Base-by-base conservation (phyloP, 92 coral and sea anemone genomes). In the Zoanthus solanderi region DNA sequence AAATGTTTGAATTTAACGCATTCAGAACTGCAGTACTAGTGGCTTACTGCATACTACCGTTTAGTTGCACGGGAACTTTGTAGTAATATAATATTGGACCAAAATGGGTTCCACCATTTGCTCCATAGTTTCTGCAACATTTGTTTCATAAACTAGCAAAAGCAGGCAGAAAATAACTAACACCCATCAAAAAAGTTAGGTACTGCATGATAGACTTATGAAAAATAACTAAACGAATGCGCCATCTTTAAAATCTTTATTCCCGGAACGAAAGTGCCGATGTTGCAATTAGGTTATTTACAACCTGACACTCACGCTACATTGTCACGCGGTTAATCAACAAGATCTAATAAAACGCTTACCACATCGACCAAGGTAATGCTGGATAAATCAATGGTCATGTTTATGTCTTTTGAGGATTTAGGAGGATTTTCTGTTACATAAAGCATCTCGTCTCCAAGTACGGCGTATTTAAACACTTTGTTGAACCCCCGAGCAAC, bases 341-440 rank as follows among this genome's bases (percentile, higher is more conserved):
- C 17, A 23, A 76, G 17, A 76, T 14, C 2, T 17, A 42, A 60
- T 48, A 54, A 81, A 67, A 65, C 85, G 90, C 99, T 94, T 83
- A 97, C 99, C 92, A 97, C 66, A 75, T 89, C 92, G 0, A 95
- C 93, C 17, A 94, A 90, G 1, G 96, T 95, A 71, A 97, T 92
- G 66, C 91, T 87, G 75, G 98, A 91, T 78, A 95, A 86, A 84
- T 95, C 94, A 66, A 96, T 82, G 15, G 90, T 87, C 18, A 94
- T 92, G 78, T 89, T 92, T 71, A 97, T 92, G 88, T 95, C 99
- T 77, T 94, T 97, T 11, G 95, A 76, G 23, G 90, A 29, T 83
- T 88, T 95, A 6, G 99, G 99, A 28, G 99, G 99, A 69, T 97
- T 97, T 73, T 95, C 99, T 30, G 98, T 94, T 46, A 97, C 89